These are phyloP conservation scores for Rhinichthys klamathensis DNA, from an alignment of 2,113 vertebrate species.

Conservation along the genomic window DNA sequence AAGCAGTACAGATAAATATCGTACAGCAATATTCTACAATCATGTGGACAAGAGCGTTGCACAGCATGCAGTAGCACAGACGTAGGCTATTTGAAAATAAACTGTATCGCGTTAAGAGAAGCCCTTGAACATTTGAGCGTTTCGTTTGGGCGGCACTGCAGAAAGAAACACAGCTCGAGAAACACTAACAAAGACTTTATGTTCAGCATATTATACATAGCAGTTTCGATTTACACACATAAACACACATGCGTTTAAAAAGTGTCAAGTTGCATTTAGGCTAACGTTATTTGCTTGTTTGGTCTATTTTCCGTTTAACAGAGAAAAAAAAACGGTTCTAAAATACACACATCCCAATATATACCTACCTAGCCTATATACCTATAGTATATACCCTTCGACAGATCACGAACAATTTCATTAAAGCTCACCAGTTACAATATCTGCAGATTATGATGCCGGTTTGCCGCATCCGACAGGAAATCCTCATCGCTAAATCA, in stretches of 20 bases:
- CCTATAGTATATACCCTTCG: too few relatives aligned
- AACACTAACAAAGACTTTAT: background rate
- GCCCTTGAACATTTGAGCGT: background rate
- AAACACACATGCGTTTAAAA: background rate
- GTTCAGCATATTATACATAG: background rate
- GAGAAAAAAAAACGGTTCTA: background rate
- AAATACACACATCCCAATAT: background rate
- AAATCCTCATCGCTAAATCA: constrained; percentile 40
- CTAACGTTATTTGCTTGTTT: background rate
- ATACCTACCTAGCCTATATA: background rate
- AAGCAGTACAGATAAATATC: background rate
- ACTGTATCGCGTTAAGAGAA: background rate
- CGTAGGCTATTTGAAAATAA: background rate
- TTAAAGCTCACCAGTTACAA: constrained; percentile 2
- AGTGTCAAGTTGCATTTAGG: background rate
- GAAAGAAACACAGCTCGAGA: background rate
- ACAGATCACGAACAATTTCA: background rate
- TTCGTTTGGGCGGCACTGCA: constrained; percentile 14
- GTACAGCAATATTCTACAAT: background rate
- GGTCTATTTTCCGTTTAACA: background rate
- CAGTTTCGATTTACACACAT: background rate
- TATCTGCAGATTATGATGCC: constrained; percentile 29
- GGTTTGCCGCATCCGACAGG: constrained; percentile 48
- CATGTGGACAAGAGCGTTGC: background rate
- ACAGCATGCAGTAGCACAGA: too few relatives aligned